These are phyloP conservation scores for Operophtera brumata DNA, from an alignment of 2,888 invertebrate genomes.

Conservation along the genomic window DNA sequence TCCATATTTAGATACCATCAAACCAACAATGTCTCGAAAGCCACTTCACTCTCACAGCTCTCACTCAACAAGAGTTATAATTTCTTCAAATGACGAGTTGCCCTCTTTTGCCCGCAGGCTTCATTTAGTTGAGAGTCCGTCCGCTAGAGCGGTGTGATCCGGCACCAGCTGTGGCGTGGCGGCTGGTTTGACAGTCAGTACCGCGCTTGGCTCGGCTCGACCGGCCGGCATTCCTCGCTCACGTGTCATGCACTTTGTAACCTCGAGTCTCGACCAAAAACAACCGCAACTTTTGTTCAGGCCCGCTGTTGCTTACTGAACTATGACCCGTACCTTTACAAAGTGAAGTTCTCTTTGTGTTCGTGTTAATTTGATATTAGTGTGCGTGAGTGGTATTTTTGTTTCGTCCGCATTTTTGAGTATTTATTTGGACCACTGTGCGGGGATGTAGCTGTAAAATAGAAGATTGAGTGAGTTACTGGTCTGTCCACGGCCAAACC, in stretches of 20 bases:
- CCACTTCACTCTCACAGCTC: background rate
- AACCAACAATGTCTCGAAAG: background rate
- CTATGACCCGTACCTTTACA: constrained; percentile 29
- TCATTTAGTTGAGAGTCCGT: constrained; percentile 65
- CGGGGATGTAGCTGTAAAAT: constrained; percentile 34
- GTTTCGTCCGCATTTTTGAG: constrained; percentile 58
- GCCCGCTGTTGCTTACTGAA: constrained; percentile 51
- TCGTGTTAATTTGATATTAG: constrained; percentile 61
- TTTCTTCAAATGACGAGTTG: constrained; percentile 36
- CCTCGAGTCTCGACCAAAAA: constrained; percentile 49
- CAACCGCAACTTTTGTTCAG: constrained; percentile 41
- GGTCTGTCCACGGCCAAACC: background rate
- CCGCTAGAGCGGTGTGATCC: constrained; percentile 70
- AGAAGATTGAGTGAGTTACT: constrained; percentile 16
- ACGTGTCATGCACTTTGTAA: constrained; percentile 64
- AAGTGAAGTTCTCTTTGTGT: constrained; percentile 49
- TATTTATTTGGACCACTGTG: constrained; percentile 51
- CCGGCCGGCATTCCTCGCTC: constrained; percentile 55
- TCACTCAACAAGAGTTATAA: constrained; percentile 8
- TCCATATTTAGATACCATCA: no score
- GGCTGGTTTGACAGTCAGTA: constrained; percentile 60
- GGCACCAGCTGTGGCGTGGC: constrained; percentile 72
- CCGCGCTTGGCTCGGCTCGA: constrained; percentile 55
- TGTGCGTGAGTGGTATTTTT: constrained; percentile 68
- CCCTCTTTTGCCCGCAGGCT: constrained; percentile 41